A percentile compares a stretch with the other conserved stretches of the same genome.
Evolutionary conservation across 2,113 vertebrate genomes (phyloP).

Genomic region (Sialia sialis): DNA sequence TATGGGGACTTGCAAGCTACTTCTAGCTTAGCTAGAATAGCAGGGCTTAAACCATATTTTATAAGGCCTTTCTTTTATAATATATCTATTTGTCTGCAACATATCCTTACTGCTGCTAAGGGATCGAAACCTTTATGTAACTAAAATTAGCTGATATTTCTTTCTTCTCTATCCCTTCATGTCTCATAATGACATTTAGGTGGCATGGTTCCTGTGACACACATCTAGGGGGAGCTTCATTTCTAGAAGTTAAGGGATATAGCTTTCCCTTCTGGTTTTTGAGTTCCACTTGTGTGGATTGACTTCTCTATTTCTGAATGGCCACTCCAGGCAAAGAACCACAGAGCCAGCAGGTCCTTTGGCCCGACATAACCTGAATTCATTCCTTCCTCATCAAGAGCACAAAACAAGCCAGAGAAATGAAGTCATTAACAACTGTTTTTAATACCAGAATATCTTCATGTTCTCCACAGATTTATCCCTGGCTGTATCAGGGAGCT

Average conservation of each 20-base stretch:
- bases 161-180: neutral
- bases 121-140: neutral
- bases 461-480: neutral
- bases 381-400: neutral
- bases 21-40: no score
- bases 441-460: neutral
- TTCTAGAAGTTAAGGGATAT: neutral
- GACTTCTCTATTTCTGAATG: neutral
- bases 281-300: neutral
- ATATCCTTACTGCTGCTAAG: neutral
- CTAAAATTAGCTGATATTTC: neutral
- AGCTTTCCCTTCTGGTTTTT: neutral
- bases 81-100: no score
- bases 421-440: neutral
- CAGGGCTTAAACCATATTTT: no score
- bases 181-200: neutral
- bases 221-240: neutral
- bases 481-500: neutral
- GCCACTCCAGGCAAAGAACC: neutral
- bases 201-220: neutral
- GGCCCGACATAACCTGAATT: neutral
- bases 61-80: no score
- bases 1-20: no score
- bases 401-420: neutral
- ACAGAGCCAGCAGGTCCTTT: neutral